Base-by-base conservation (phyloP, 2,113 vertebrate genomes). In the Parus major region DNA sequence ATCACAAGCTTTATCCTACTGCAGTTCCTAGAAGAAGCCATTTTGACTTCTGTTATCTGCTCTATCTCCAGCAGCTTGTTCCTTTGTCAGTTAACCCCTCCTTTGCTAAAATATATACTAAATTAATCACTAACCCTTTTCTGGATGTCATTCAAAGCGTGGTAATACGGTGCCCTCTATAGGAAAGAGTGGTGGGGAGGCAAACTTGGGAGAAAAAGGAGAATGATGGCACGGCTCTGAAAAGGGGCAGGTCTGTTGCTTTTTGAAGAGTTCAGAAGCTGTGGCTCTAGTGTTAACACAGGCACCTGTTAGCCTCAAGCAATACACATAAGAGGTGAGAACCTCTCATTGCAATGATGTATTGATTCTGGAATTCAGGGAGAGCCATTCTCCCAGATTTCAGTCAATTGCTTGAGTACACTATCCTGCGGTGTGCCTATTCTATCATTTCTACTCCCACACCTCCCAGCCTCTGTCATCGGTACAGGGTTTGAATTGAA, bases 331-430 rank as follows among this genome's bases (percentile, higher is more conserved):
- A 82, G 72, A 85, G 85, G 50, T 73, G 63, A 86, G 86, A 94
- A 86, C 55, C 46, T 90, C 59, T 90, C 82, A 73, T 1, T 92
- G 86, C 82, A 92, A 55, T 83, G 76, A 90, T 27, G 24, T 88
- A 94, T 92, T 94, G 94, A 93, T 94, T 88, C 60, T 93, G 86
- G 92, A 92, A 77, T 82, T 88, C 52, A 59, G 56, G 66, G 52
- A 92, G 71, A 88, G 79, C 56, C 50, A 35, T 69, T 16, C 64
- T 92, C 92, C 75, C 80, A 93, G 71, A 83, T 83, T 88, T 76
- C 82, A 77, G 80, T 86, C 88, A 93, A 71, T 93, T 93, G 80
- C 52, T 83, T 55, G 60, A 92, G 66, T n/a, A 50, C 47, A 55
- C 76, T 90, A 4, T 81, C 59, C 59, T 55, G 59, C 82, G 79